Conservation (phyloP, 2,888 invertebrate genomes). For the Heliconius ismenius region DNA sequence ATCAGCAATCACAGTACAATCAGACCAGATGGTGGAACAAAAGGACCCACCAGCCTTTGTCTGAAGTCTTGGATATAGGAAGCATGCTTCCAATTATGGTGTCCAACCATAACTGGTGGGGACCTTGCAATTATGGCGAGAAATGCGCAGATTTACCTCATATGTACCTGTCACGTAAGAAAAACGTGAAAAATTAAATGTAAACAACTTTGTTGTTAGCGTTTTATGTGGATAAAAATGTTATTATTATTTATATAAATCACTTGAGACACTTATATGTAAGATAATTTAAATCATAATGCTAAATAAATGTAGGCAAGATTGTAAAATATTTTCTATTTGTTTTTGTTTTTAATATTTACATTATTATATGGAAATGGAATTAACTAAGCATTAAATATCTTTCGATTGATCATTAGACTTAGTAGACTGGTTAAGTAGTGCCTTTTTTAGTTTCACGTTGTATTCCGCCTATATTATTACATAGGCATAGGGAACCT, state of each 20-base stretch:
- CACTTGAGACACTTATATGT: neutral
- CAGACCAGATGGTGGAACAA: conserved; percentile 32
- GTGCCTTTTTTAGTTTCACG: too few species aligned
- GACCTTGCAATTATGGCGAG: conserved; percentile 43
- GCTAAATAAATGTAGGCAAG: neutral
- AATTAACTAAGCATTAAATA: neutral
- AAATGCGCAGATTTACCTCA: conserved; percentile 46
- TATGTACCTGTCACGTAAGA: conserved; percentile 40
- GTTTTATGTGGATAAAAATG: neutral
- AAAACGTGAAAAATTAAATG: conserved; percentile 35
- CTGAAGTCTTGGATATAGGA: conserved; percentile 45
- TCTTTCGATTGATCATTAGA: neutral
- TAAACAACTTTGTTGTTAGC: conserved; percentile 20
- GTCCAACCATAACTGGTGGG: conserved; percentile 34
- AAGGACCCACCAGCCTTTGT: conserved; percentile 28
- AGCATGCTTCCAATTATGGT: conserved; percentile 44
- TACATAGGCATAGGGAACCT: too few species aligned
- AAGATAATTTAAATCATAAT: neutral
- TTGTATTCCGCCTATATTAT: too few species aligned
- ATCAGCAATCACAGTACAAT: conserved; percentile 19
- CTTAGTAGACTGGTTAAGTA: too few species aligned
- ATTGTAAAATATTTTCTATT: neutral
- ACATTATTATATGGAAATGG: neutral
- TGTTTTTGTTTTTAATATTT: neutral
- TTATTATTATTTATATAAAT: neutral